A percentile compares a stretch with the other conserved stretches of the same genome.
Evolutionary conservation across 2,113 vertebrate species (phyloP).

Genomic region (Castor canadensis): DNA sequence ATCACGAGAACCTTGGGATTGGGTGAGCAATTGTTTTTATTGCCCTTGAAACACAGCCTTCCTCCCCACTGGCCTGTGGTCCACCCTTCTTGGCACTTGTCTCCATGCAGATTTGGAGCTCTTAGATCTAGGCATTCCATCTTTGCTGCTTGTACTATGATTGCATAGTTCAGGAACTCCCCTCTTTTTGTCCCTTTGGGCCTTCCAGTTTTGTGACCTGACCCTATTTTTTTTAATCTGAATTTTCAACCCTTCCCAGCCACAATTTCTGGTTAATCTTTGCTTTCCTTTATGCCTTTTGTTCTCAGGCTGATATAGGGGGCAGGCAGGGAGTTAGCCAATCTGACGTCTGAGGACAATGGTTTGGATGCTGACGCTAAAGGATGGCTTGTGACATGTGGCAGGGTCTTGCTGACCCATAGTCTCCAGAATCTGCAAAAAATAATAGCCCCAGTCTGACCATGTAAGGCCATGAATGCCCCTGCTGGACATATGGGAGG

Average conservation of each 20-base stretch:
- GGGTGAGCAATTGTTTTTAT: background rate
- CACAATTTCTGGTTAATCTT: background rate
- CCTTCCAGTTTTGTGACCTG: background rate
- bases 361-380: no score
- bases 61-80: rapidly evolving
- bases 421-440: no score
- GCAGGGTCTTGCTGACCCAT: no score
- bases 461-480: no score
- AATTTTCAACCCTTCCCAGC: background rate
- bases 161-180: background rate
- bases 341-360: no score
- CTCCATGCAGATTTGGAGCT: rapidly evolving
- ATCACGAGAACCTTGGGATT: rapidly evolving
- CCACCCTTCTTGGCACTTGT: background rate
- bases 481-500: no score
- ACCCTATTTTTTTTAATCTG: background rate
- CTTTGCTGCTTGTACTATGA: background rate
- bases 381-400: no score
- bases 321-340: no score
- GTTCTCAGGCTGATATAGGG: background rate
- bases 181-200: background rate
- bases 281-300: background rate
- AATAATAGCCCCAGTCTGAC: no score
- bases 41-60: background rate
- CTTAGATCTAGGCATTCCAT: background rate